These are phyloP conservation scores for Dysmachus trigonus DNA, from an alignment of 2,888 invertebrate genomes.

Conservation along the genomic window DNA sequence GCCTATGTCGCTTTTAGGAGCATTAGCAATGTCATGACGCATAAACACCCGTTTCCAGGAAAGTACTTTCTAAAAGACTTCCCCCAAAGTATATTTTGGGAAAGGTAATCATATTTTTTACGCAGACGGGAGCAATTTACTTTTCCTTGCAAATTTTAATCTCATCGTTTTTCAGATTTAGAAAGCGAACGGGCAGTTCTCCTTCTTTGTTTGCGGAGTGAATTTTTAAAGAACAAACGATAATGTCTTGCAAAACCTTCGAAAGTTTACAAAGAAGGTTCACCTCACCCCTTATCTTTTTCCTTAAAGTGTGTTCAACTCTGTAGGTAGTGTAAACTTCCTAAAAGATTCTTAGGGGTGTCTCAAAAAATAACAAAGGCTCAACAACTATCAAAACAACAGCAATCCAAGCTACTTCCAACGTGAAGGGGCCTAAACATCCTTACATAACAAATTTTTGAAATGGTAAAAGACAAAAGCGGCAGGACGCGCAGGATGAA, in stretches of 20 bases:
- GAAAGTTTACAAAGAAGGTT: background rate
- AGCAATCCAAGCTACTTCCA: background rate
- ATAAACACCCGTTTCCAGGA: background rate
- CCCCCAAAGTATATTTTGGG: background rate
- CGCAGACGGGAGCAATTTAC: background rate
- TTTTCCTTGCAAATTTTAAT: background rate
- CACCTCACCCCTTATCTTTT: background rate
- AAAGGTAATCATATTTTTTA: background rate
- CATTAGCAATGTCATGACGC: background rate
- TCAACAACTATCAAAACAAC: background rate
- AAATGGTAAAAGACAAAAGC: background rate
- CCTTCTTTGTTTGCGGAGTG: background rate
- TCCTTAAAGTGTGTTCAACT: background rate
- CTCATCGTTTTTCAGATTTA: background rate
- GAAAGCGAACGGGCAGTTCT: background rate
- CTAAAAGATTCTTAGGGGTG: background rate
- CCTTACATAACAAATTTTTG: background rate
- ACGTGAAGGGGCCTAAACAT: background rate
- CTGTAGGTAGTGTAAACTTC: background rate
- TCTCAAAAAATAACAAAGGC: background rate
- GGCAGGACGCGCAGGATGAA: background rate
- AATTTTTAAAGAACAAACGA: background rate
- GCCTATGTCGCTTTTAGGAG: background rate
- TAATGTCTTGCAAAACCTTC: background rate
- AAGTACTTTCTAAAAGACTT: background rate